Base-by-base conservation (phyloP, 2,797 vertebrate genomes). In the Coluber constrictor region DNA sequence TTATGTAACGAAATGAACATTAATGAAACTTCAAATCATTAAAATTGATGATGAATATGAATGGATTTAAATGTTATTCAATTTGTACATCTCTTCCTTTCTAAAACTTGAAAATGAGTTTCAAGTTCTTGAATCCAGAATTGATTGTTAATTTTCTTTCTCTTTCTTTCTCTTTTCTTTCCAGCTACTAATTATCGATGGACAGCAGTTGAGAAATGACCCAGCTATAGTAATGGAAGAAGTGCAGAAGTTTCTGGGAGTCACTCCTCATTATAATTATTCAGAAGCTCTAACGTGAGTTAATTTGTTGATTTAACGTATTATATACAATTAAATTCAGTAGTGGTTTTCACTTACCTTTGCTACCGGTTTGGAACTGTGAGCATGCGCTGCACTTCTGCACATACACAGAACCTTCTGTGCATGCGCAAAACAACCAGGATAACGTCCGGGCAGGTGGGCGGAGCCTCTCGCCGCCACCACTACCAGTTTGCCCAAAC, bases 211-310 rank as follows among this genome's bases (percentile, higher is more conserved):
- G 94, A 98, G 98, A 97, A 98, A 94, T 61, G 98, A 99, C 96
- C 99, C 99, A 0, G 98, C 98, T 13, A 97, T 98, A 0, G 98
- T 99, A 93, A 99, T 99, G 99, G 99, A 99, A 95, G 99, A 99
- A 97, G 98, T 99, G 0, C 99, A 99, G 97, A 99, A 98, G 97
- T 99, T 99, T 96, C 97, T 99, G 93, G 99, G 99, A 92, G 98
- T 99, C 90, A 98, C 98, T 95, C 99, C 98, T 95, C 98, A 99
- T 96, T 99, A 98, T 89, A 99, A 99, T 97, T 99, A 99, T 96
- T 99, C 99, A 66, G 99, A 99, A 98, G 98, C 98, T 27, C 98
- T 99, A 93, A 99, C 98, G 99, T 99, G 97, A 99, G 99, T 98
- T 93, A 93, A 87, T 95, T 92, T 94, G 83, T 90, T 94, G 37